A percentile compares a stretch with the other conserved stretches of the same genome.
These are phyloP conservation scores for Acheta domesticus DNA, from an alignment of 2,888 invertebrate genomes.

Conservation along the genomic window DNA sequence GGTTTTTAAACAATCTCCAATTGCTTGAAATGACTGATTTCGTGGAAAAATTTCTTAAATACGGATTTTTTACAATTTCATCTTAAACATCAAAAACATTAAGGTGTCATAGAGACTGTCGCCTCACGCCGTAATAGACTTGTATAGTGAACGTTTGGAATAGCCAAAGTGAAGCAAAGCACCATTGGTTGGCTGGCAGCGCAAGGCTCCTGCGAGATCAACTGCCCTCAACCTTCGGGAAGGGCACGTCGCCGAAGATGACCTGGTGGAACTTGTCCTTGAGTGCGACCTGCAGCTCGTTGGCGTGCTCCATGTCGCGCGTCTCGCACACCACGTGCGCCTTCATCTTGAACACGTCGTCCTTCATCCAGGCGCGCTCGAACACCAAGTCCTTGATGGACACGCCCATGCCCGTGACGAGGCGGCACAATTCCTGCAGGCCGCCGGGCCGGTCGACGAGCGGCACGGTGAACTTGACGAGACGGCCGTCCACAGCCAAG, in stretches of 20 bases:
- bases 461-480: constrained; percentile 69
- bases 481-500: constrained; percentile 77
- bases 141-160: no score
- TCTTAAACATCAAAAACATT: no score
- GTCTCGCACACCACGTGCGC: constrained; percentile 80
- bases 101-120: no score
- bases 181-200: no score
- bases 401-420: constrained; percentile 72
- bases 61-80: no score
- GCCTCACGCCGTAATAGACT: no score
- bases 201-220: no score
- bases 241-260: neutral
- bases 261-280: neutral
- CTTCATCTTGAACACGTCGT: constrained; percentile 78
- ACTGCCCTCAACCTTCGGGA: neutral
- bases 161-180: no score
- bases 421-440: constrained; percentile 76
- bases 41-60: no score
- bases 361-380: constrained; percentile 88
- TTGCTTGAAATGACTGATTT: no score
- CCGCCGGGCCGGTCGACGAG: constrained; percentile 84
- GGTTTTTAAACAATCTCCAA: no score
- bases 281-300: neutral
- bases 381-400: constrained; percentile 94
- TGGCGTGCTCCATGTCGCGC: constrained; percentile 73